Conservation (phyloP, 1,140 invertebrate genomes). For the Anastatus disparis region DNA sequence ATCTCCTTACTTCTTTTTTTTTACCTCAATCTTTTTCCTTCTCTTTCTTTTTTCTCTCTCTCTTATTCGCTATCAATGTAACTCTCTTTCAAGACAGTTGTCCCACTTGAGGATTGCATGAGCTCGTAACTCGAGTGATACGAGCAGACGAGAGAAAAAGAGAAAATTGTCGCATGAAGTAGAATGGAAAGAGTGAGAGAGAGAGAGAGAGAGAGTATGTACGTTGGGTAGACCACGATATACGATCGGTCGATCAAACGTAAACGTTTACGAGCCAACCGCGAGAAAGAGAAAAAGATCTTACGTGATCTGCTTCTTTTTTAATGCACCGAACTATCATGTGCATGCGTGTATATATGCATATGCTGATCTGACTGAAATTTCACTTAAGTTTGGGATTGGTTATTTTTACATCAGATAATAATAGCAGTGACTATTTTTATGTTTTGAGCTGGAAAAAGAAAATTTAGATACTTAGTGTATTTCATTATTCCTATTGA, state of each 20-base stretch:
- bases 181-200: background rate
- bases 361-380: background rate
- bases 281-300: background rate
- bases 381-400: background rate
- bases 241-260: constrained; percentile 11
- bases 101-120: constrained; percentile 7
- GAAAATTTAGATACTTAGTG: no score
- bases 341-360: background rate
- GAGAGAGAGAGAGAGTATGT: background rate
- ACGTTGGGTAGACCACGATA: background rate
- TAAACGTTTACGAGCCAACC: constrained; percentile 18
- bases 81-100: background rate
- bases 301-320: constrained; percentile 18
- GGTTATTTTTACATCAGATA: constrained; percentile 26
- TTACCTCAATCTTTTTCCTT: background rate
- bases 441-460: no score
- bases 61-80: background rate
- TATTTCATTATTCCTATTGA: no score
- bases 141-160: no score
- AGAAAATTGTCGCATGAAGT: constrained; percentile 13
- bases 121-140: constrained; percentile 16
- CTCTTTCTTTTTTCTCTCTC: background rate
- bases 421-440: no score
- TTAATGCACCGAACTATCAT: background rate
- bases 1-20: background rate